Conservation (phyloP, 2,797 vertebrate genomes). For the Malacoraja senta region DNA sequence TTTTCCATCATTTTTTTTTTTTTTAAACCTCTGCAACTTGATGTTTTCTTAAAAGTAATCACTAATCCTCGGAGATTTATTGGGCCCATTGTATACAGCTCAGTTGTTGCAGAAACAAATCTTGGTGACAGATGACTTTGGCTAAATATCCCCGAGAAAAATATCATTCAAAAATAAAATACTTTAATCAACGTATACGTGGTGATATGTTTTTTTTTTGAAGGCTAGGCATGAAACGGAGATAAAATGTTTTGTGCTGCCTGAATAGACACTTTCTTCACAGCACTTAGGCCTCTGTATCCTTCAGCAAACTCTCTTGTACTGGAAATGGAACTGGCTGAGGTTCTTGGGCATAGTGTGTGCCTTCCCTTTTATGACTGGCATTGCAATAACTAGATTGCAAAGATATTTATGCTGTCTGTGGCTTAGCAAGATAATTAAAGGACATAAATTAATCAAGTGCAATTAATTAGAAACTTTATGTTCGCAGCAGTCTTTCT, state of each 20-base stretch:
- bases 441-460: slow-evolving; percentile 99
- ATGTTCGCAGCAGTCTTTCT: slow-evolving; percentile 98
- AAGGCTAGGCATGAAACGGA: background rate
- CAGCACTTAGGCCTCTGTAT: background rate
- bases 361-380: slow-evolving; percentile 95
- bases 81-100: background rate
- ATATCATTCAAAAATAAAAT: slow-evolving; percentile 1
- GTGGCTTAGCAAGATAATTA: slow-evolving; percentile 98
- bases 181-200: background rate
- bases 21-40: background rate
- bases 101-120: slow-evolving; percentile 27
- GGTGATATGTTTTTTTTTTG: slow-evolving; percentile 6
- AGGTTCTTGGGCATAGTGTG: slow-evolving; percentile 85
- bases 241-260: background rate
- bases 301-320: background rate
- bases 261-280: background rate
- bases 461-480: slow-evolving; percentile 99
- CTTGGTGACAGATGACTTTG: slow-evolving; percentile 28
- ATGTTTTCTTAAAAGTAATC: slow-evolving; percentile 26
- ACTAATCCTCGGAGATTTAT: slow-evolving; percentile 35
- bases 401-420: slow-evolving; percentile 99
- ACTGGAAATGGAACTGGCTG: slow-evolving; percentile 62
- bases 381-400: slow-evolving; percentile 99
- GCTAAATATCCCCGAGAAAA: background rate
- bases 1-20: slow-evolving; percentile 25